These are phyloP conservation scores for Tetrax tetrax DNA, from an alignment of 2,113 vertebrate species.

Conservation along the genomic window DNA sequence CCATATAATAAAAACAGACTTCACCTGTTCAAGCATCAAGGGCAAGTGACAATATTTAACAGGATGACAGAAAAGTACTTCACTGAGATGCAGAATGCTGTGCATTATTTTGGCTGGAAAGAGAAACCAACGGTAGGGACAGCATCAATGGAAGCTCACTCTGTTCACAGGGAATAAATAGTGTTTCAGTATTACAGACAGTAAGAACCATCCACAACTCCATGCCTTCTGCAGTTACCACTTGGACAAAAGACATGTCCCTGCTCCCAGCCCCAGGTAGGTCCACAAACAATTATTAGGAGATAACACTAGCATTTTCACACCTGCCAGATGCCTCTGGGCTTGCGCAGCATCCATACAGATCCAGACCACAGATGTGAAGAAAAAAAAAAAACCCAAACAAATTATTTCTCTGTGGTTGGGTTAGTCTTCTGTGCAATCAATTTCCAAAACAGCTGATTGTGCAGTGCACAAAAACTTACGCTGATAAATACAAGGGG, in stretches of 20 bases:
- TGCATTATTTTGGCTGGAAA: neutral
- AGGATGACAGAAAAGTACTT: neutral
- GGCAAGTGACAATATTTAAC: neutral
- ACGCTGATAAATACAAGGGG: neutral
- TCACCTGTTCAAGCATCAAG: neutral
- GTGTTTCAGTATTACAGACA: neutral
- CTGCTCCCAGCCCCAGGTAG: neutral
- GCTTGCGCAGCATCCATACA: neutral
- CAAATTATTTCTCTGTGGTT: no score
- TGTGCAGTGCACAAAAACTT: neutral
- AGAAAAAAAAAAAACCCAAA: neutral
- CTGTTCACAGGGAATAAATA: neutral
- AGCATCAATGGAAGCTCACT: neutral
- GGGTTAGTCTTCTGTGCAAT: neutral
- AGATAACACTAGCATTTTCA: neutral
- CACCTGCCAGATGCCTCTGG: neutral
- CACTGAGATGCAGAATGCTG: neutral
- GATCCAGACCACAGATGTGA: neutral
- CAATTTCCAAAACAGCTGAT: neutral
- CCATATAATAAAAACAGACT: neutral
- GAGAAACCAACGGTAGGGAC: neutral
- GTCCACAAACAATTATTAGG: neutral
- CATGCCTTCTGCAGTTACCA: neutral
- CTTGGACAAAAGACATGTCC: neutral
- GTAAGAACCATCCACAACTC: neutral